Conservation (phyloP, 2,797 vertebrate genomes). For the Cryptoprocta ferox region DNA sequence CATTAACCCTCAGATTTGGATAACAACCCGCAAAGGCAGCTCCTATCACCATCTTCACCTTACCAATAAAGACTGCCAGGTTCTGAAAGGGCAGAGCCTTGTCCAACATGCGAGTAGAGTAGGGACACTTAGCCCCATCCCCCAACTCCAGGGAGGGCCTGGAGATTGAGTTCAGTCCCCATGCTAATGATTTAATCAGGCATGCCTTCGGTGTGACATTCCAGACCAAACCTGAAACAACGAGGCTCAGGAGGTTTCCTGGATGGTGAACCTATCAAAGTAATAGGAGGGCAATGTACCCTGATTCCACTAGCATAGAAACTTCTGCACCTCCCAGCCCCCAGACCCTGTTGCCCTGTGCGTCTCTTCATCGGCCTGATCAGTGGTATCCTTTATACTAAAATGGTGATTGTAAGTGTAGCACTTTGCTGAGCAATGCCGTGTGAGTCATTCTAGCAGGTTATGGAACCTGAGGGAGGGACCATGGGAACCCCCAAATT, state of each 20-base stretch:
- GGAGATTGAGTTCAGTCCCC: rapidly evolving
- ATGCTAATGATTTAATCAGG: background rate
- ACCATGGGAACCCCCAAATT: background rate
- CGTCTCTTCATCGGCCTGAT: background rate
- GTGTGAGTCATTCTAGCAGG: background rate
- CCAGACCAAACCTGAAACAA: background rate
- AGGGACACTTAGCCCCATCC: too few relatives aligned
- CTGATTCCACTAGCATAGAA: background rate
- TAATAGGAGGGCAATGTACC: background rate
- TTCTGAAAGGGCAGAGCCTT: background rate
- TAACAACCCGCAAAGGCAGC: background rate
- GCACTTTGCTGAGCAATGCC: background rate
- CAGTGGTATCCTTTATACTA: background rate
- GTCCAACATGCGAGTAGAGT: rapidly evolving
- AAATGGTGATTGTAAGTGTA: background rate
- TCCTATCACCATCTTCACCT: background rate
- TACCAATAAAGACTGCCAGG: background rate
- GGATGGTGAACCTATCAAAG: rapidly evolving
- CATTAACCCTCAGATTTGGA: background rate
- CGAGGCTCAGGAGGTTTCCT: rapidly evolving
- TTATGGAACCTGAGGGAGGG: background rate
- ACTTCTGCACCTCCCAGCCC: background rate
- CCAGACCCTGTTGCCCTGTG: background rate
- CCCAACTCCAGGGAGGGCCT: background rate
- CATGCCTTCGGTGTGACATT: rapidly evolving